Evolutionary conservation across 2,888 invertebrate genomes (phyloP), one percentile per base, ranked within the genome.

Genomic region (Cactoblastis cactorum): DNA sequence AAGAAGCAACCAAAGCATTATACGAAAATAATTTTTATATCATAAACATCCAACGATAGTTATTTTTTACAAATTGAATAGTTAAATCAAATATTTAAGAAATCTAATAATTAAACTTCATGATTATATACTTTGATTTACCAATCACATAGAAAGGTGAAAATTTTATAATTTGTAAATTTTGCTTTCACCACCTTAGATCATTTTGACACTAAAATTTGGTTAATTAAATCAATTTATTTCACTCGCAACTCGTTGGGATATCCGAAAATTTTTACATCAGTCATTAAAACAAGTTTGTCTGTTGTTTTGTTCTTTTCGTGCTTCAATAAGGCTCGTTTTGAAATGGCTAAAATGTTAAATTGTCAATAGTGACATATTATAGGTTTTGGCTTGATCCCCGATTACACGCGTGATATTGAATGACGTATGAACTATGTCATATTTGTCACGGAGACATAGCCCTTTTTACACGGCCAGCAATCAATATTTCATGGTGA

Each of bases 401-500:
- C 38, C 35, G 63, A 61, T 64, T 61, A 63, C 58, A 57, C 37
- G 62, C 53, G 32, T 52, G 48, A 53, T 50, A 15, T 39, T n/a
- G 18, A 12, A 14, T 49, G 53, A 50, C 48, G 50, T 37, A 35
- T 37, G 45, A 35, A 48, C 60, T 56, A 67, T 67, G 67, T 67
- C 54, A 65, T 60, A 56, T 11, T 39, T 53, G 49, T 65, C 59
- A 65, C 58, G 58, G 59, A 64, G 62, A 58, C 61, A 50, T 3
- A 9, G 41, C 15, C 22, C 6, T 12, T 43, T 14, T 43, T 24
- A 24, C 41, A 41, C 24, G 24, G 41, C 41, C n/a, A n/a, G n/a
- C n/a, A n/a, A n/a, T n/a, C n/a, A n/a, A n/a, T n/a, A n/a, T n/a
- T n/a, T n/a, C n/a, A n/a, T n/a, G n/a, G n/a, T n/a, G n/a, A n/a